These are phyloP conservation scores for Aldabrachelys gigantea DNA, from an alignment of 2,113 vertebrate genomes.

Conservation along the genomic window DNA sequence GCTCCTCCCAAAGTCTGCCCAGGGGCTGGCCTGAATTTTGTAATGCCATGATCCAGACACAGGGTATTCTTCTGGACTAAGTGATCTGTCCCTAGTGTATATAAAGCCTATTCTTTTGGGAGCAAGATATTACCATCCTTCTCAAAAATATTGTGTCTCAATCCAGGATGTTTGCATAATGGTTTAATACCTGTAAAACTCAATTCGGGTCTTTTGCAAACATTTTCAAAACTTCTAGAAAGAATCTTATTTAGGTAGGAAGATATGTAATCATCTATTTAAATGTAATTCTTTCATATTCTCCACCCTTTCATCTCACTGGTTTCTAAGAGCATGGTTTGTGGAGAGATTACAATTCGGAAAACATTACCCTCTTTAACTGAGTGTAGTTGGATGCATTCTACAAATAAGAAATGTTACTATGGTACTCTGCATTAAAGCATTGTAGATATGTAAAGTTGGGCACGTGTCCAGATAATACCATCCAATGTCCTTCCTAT, in stretches of 20 bases:
- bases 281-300: background rate
- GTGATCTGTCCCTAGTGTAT: too few relatives aligned
- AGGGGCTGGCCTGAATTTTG: background rate
- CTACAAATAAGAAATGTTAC: background rate
- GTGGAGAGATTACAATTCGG: background rate
- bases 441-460: background rate
- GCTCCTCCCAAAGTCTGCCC: background rate
- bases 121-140: background rate
- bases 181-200: background rate
- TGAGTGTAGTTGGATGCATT: background rate
- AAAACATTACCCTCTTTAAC: background rate
- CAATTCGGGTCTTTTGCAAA: background rate
- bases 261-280: background rate
- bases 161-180: background rate
- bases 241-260: background rate
- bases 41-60: background rate
- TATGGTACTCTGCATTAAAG: background rate
- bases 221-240: background rate
- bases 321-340: background rate
- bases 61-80: background rate
- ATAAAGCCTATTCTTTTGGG: background rate
- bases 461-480: background rate
- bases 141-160: background rate
- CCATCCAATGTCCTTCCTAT: background rate
- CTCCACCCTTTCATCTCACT: rapidly evolving